phyloP scores from a whole-genome alignment of 1,140 invertebrate species.

The Spodoptera frugiperda region DNA sequence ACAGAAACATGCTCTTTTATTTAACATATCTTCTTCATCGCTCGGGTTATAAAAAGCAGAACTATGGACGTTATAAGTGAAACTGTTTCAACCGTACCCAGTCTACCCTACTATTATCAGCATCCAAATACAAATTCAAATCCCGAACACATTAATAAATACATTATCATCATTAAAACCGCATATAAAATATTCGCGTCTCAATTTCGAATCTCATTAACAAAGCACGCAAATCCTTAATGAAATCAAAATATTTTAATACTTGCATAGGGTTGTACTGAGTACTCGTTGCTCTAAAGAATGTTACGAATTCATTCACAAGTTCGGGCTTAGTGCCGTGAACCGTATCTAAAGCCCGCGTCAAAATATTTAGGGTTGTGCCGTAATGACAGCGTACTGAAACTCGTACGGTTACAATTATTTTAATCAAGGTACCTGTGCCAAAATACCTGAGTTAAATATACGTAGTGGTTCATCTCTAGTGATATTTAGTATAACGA shows the following conservation, averaged over 20 bases:
- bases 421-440: conserved; percentile 49
- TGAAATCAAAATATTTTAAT: conserved; percentile 24
- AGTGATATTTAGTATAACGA: conserved; percentile 1
- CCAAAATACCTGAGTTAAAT: conserved; percentile 32
- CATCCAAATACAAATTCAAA: too few species aligned
- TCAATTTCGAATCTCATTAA: conserved; percentile 24
- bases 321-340: conserved; percentile 4
- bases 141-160: not conserved
- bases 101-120: too few species aligned
- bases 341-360: conserved; percentile 16
- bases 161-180: too few species aligned
- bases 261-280: conserved; percentile 1
- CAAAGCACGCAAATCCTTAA: conserved; percentile 28
- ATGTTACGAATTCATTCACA: conserved; percentile 42
- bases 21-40: too few species aligned
- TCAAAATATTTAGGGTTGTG: conserved; percentile 55
- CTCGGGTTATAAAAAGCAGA: too few species aligned
- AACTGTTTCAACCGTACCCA: too few species aligned
- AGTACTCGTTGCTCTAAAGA: conserved; percentile 13
- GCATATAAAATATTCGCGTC: too few species aligned
- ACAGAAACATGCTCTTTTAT: too few species aligned
- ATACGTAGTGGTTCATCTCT: not conserved
- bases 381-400: conserved; percentile 38
- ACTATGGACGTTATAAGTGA: too few species aligned
- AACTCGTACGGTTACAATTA: conserved; percentile 45